Evolutionary conservation across 2,797 vertebrate species (phyloP).

Genomic region (Meda fulgida): DNA sequence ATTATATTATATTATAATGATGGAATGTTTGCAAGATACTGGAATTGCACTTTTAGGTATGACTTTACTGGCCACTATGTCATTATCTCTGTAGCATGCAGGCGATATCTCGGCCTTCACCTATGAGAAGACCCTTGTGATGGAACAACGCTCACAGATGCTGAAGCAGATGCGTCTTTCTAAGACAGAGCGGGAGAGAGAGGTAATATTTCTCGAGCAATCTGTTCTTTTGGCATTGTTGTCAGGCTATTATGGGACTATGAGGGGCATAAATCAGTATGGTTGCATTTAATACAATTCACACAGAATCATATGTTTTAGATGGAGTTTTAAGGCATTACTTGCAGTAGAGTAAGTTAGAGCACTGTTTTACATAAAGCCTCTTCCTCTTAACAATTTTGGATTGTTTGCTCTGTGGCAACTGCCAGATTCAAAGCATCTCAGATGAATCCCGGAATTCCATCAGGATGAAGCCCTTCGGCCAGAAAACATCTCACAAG

Average conservation of each 20-base stretch:
- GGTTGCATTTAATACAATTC: not conserved
- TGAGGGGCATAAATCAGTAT: not conserved
- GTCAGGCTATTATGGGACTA: not conserved
- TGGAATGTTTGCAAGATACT: not conserved
- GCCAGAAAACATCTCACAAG: slow-evolving; percentile 48
- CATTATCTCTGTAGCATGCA: slow-evolving; percentile 79
- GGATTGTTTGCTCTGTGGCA: slow-evolving; percentile 42
- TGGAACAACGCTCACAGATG: slow-evolving; percentile 97
- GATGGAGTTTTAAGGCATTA: not conserved
- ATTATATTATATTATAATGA: not conserved
- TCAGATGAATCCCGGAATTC: slow-evolving; percentile 83
- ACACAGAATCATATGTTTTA: not conserved
- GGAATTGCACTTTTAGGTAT: not conserved
- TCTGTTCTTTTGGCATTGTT: not conserved
- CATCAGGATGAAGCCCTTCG: slow-evolving; percentile 79
- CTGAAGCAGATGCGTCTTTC: slow-evolving; percentile 97
- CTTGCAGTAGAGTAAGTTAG: not conserved
- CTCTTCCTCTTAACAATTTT: slow-evolving; percentile 33
- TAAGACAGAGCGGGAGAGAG: slow-evolving; percentile 88
- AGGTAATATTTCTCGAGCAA: slow-evolving; percentile 75
- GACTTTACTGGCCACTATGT: not conserved
- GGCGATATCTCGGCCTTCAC: slow-evolving; percentile 96
- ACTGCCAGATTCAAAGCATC: slow-evolving; percentile 87
- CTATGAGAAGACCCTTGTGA: slow-evolving; percentile 93
- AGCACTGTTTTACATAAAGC: slow-evolving; percentile 17